Evolutionary conservation across 1,140 invertebrate species (phyloP), one percentile per base, ranked within the genome.

Genomic region (Bombus picipes): DNA sequence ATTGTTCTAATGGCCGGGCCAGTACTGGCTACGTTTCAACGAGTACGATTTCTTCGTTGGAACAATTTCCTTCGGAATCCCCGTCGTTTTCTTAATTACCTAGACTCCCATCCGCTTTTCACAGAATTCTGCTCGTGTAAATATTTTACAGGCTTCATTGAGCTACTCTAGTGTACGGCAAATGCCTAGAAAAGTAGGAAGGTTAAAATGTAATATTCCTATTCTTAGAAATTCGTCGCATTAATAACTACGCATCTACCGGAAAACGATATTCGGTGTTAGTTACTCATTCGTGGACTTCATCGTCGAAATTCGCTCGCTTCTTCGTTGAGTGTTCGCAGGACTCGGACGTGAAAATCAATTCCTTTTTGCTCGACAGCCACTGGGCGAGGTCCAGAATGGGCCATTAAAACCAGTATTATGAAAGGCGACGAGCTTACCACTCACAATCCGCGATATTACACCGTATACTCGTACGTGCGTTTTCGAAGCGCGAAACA

Each of bases 401-500:
- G 85, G 70, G 80, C 83, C 87, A 92, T 92, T 92, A 92, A 90
- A 91, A 91, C 83, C 77, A 80, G 75, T 87, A 87, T 88, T 92
- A 88, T 83, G 76, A 73, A 85, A 85, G 78, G 83, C 74, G 86
- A 88, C 85, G 89, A 92, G 81, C 80, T 88, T 87, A 87, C 81
- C 83, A 82, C 75, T 73, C 81, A 81, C 73, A 89, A 84, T 83
- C 78, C 59, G 32, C 68, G 78, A 87, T 90, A 87, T 87, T 88
- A 87, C 84, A 77, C 28, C 37, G 66, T 82, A 82, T 37, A 32
- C 81, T 57, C 74, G 65, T 87, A 90, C 59, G 65, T 32, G 81
- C 39, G 71, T 85, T 89, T 90, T 91, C 80, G 87, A 88, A 88
- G 90, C 89, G 85, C 87, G 88, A 90, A 92, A 93, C 88, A 93